These are phyloP conservation scores for Dryoscopus gambensis DNA, from an alignment of 2,113 vertebrate species.

Conservation along the genomic window DNA sequence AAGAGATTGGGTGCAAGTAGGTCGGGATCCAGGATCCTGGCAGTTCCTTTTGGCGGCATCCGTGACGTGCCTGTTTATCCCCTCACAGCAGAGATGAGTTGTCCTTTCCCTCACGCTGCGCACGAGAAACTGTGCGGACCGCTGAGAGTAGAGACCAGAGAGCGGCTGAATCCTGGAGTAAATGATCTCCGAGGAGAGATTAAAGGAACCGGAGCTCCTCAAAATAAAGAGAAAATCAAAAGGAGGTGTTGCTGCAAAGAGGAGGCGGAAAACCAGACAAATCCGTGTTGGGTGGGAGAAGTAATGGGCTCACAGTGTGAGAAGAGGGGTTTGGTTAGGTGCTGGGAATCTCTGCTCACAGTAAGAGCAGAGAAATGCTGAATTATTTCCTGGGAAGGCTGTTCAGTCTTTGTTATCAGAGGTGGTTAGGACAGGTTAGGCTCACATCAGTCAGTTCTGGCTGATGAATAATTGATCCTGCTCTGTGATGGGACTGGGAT, in stretches of 20 bases:
- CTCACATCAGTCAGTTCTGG: not conserved
- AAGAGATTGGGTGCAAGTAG: not conserved
- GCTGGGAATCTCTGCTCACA: not conserved
- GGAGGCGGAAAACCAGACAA: not conserved
- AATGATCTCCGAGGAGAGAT: not conserved
- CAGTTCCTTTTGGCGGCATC: not conserved
- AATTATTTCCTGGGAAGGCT: not conserved
- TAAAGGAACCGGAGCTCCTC: not conserved
- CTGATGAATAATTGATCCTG: not conserved
- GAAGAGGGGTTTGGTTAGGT: not conserved
- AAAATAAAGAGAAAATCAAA: not conserved
- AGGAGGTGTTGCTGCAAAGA: not conserved
- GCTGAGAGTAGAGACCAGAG: not conserved
- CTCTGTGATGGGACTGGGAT: not conserved
- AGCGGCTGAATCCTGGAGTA: not conserved
- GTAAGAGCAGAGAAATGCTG: not conserved
- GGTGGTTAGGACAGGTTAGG: not conserved
- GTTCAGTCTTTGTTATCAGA: not conserved
- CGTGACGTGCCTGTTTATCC: not conserved
- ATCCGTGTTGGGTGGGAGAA: not conserved
- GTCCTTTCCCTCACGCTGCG: not conserved
- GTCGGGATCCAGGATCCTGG: accelerated
- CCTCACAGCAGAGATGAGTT: not conserved
- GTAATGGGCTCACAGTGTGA: not conserved
- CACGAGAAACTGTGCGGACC: not conserved